phyloP scores from a whole-genome alignment of 2,888 invertebrate genomes.

The Perizoma affinitatum region DNA sequence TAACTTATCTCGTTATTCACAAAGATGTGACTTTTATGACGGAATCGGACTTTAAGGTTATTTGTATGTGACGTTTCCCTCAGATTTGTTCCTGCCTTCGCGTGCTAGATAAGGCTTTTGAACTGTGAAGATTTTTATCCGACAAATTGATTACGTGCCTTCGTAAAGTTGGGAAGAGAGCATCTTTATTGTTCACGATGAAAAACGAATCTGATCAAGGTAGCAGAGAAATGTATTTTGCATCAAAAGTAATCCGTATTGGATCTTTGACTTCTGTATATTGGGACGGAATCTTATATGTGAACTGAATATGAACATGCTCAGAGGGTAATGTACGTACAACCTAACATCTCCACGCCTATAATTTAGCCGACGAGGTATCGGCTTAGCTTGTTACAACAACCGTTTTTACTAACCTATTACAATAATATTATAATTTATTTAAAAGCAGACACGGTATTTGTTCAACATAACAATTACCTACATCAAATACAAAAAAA shows the following conservation, averaged over 20 bases:
- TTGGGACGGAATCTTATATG: background rate
- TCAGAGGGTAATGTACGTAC: too few relatives aligned
- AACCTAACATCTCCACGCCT: too few relatives aligned
- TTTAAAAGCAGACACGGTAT: too few relatives aligned
- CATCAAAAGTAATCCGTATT: slow-evolving; percentile 8
- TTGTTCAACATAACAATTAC: too few relatives aligned
- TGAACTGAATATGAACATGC: too few relatives aligned
- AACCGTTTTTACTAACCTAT: too few relatives aligned
- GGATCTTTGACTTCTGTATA: slow-evolving; percentile 3
- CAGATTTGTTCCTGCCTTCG: slow-evolving; percentile 57
- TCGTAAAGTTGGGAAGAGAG: slow-evolving; percentile 18
- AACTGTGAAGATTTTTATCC: slow-evolving; percentile 48
- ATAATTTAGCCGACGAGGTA: too few relatives aligned
- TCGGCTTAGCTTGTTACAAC: too few relatives aligned
- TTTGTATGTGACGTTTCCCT: slow-evolving; percentile 67
- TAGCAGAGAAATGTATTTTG: slow-evolving; percentile 4
- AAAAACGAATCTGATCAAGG: slow-evolving; percentile 15
- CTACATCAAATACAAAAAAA: too few relatives aligned
- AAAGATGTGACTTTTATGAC: slow-evolving; percentile 78
- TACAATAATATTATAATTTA: too few relatives aligned
- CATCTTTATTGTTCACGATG: slow-evolving; percentile 25
- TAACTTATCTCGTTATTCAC: slow-evolving; percentile 77
- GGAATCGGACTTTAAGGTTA: slow-evolving; percentile 68
- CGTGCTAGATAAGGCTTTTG: slow-evolving; percentile 50
- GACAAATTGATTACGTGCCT: slow-evolving; percentile 47